Evolutionary conservation across 2,113 vertebrate species (phyloP).

Genomic region (Microcebus ravelobensis): DNA sequence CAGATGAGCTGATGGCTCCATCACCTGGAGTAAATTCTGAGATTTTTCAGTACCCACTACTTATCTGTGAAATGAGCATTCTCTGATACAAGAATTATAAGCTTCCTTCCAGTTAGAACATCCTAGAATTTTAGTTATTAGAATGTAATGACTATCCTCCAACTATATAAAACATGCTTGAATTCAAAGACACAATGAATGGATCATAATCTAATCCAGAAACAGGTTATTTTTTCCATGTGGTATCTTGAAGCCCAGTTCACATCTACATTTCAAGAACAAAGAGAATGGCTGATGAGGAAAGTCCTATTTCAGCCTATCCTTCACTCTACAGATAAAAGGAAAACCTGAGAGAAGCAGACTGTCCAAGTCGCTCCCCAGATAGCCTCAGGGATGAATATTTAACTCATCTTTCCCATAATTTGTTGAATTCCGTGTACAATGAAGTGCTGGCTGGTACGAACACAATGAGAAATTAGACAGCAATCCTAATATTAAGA

Average conservation of each 20-base stretch:
- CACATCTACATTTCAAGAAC: slow-evolving; percentile 57
- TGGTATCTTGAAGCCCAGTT: slow-evolving; percentile 26
- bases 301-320: slow-evolving; percentile 23
- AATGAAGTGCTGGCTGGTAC: neutral
- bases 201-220: neutral
- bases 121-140: slow-evolving; percentile 34
- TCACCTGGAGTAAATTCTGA: neutral
- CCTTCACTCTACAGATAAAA: slow-evolving; percentile 64
- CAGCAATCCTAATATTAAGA: neutral
- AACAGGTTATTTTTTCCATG: neutral
- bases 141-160: slow-evolving; percentile 15
- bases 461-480: neutral
- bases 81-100: neutral
- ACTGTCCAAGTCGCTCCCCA: neutral
- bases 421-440: neutral
- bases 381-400: slow-evolving; percentile 53
- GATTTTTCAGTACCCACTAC: neutral
- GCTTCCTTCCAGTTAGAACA: neutral
- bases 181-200: neutral
- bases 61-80: slow-evolving; percentile 2
- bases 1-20: neutral
- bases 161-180: neutral
- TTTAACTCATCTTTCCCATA: slow-evolving; percentile 44
- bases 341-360: neutral
- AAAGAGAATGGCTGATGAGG: slow-evolving; percentile 67